Percentiles rank a stretch among this genome's conserved stretches.
These are phyloP conservation scores for Oscheius sp. DNA, from an alignment of 2,888 invertebrate genomes.

Conservation along the genomic window DNA sequence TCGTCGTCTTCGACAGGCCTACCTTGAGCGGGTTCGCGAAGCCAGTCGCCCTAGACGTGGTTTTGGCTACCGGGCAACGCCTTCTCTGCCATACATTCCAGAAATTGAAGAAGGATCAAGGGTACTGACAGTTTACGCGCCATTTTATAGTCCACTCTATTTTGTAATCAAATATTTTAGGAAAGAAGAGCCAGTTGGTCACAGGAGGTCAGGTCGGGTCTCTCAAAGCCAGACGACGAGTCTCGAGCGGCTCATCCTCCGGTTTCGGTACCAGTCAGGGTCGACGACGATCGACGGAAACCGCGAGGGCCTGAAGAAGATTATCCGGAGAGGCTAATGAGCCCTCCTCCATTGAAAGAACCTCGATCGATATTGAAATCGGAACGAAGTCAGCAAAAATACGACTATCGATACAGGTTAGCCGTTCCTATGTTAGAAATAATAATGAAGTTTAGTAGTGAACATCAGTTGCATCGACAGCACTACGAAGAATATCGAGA, in stretches of 20 bases:
- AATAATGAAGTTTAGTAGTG: slow-evolving; percentile 13
- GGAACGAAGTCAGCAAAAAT: slow-evolving; percentile 30
- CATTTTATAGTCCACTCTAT: not conserved
- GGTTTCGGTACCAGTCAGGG: slow-evolving; percentile 11
- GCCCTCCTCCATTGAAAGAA: slow-evolving; percentile 59
- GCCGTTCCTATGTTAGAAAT: too few species aligned
- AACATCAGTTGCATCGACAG: slow-evolving; percentile 20
- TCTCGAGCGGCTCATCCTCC: slow-evolving; percentile 35
- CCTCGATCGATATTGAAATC: slow-evolving; percentile 56
- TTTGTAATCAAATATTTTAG: slow-evolving; percentile 20
- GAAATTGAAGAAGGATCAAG: slow-evolving; percentile 55
- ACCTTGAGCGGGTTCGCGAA: slow-evolving; percentile 48
- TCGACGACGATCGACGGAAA: slow-evolving; percentile 21
- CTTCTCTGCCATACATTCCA: slow-evolving; percentile 62
- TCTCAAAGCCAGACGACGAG: slow-evolving; percentile 10
- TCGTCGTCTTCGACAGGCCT: slow-evolving; percentile 51
- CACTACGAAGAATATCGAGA: slow-evolving; percentile 38
- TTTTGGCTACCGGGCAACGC: slow-evolving; percentile 48
- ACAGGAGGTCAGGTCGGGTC: slow-evolving; percentile 15
- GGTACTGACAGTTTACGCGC: slow-evolving; percentile 11
- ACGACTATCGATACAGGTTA: slow-evolving; percentile 29
- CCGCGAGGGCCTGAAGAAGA: slow-evolving; percentile 50
- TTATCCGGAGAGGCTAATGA: slow-evolving; percentile 67
- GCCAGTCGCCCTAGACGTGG: slow-evolving; percentile 24
- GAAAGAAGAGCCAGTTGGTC: slow-evolving; percentile 54